A percentile compares a stretch with the other conserved stretches of the same genome.
Conservation (phyloP, 2,113 vertebrate genomes). For the Rynchops niger region DNA sequence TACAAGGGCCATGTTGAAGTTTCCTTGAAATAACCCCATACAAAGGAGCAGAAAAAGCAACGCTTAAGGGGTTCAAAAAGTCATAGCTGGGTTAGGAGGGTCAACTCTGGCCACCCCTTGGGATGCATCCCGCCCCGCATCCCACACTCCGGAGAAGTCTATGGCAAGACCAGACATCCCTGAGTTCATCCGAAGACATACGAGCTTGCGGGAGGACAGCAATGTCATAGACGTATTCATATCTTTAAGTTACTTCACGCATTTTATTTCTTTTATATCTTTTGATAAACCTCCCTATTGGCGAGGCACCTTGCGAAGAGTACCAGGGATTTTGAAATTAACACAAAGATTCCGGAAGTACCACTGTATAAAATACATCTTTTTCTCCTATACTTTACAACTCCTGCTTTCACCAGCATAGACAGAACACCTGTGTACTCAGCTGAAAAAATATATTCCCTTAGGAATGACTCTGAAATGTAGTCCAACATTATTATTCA, state of each 20-base stretch:
- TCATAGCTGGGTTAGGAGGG: accelerated
- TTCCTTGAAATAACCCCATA: not conserved
- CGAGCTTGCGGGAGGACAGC: not conserved
- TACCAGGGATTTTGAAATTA: not conserved
- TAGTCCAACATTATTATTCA: conserved; percentile 13
- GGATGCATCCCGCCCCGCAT: not conserved
- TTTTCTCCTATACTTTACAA: not conserved
- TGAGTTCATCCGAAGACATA: accelerated
- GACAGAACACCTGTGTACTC: not conserved
- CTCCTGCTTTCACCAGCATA: not conserved
- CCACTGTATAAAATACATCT: not conserved
- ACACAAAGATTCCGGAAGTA: not conserved
- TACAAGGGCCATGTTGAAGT: accelerated
- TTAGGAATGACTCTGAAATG: not conserved
- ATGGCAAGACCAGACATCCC: accelerated
- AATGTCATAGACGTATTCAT: accelerated
- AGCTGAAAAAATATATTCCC: not conserved
- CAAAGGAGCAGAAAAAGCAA: not conserved
- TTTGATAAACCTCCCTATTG: not conserved
- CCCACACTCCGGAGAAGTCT: not conserved
- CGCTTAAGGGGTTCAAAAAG: accelerated
- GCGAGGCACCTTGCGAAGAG: not conserved
- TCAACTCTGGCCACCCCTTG: accelerated
- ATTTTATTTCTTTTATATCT: not conserved
- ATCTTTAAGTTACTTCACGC: accelerated